Base-by-base conservation (phyloP, 2,888 invertebrate species). In the Euproctis similis region DNA sequence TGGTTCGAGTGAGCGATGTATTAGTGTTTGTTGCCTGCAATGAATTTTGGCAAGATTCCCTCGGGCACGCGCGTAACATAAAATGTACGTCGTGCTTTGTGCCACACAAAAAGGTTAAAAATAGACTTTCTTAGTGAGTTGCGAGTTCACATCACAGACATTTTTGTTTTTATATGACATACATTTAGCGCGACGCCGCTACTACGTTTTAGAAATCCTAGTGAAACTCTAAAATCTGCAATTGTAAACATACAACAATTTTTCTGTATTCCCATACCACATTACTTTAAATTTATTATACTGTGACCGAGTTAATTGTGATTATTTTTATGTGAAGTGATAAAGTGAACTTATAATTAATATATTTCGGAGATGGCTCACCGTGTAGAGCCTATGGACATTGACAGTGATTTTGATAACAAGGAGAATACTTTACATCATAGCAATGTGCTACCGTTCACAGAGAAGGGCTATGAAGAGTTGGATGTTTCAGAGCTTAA, bases 111-210 rank as follows among this genome's bases (percentile, higher is more conserved):
- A 73, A 73, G 63, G 69, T 59, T 80, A 82, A 69, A 81, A 82
- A 82, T 84, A 84, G 84, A 82, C 55, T 65, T 58, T 57, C 43
- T 57, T 54, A 68, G 71, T 77, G 77, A 76, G 68, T 81, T 72
- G 76, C 70, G 67, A 64, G 68, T 72, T 72, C 63, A 40, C 41
- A 44, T 52, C 59, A 42, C 58, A 52, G 71, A 73, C 74, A 72
- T 78, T 75, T 80, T 78, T 81, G 78, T 81, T 81, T 78, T 76
- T 61, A 68, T 67, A 58, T 74, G 77, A 82, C 81, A 77, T 59
- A 78, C 75, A 73, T 77, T 71, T n/a, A 52, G 45, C 62, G 63
- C 57, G 60, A 60, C 56, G 60, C 47, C 59, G 61, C 55, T 52
- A 54, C 47, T 59, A 61, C 61, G 62, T 59, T 58, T 71, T 77